A percentile compares a stretch with the other conserved stretches of the same genome.
phyloP scores from a whole-genome alignment of 1,140 invertebrate genomes.

The Drosophila ananassae region DNA sequence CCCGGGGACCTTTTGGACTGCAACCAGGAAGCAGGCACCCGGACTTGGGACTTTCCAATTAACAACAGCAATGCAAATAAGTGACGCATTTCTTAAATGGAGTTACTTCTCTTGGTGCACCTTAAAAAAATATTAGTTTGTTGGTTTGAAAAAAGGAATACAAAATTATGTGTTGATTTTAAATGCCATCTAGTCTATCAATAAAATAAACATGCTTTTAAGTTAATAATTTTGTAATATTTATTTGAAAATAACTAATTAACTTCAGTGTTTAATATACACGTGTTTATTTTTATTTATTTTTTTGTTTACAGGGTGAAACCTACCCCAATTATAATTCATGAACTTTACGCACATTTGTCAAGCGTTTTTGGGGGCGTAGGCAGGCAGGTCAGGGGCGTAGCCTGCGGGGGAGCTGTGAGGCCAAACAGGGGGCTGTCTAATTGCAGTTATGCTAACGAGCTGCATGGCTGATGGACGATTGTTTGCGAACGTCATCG shows the following conservation, averaged over 20 bases:
- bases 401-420: neutral
- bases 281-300: neutral
- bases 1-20: neutral
- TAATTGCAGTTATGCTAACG: slow-evolving; percentile 77
- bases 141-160: neutral
- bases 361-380: slow-evolving; percentile 39
- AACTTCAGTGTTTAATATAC: neutral
- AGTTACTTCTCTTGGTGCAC: neutral
- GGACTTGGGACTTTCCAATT: slow-evolving; percentile 54
- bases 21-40: neutral
- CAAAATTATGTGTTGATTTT: neutral
- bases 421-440: slow-evolving; percentile 32
- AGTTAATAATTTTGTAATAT: neutral
- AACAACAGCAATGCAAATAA: slow-evolving; percentile 60
- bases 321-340: slow-evolving; percentile 59
- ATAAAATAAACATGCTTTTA: neutral
- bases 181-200: neutral
- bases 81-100: slow-evolving; percentile 11
- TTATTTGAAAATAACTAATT: neutral
- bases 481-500: slow-evolving; percentile 35
- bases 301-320: neutral
- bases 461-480: slow-evolving; percentile 37
- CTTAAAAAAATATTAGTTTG: slow-evolving; percentile 3
- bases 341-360: slow-evolving; percentile 80
- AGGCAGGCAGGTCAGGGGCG: neutral